Evolutionary conservation across 2,797 vertebrate species (phyloP), one percentile per base, ranked within the genome.

Genomic region (Mus spretus): DNA sequence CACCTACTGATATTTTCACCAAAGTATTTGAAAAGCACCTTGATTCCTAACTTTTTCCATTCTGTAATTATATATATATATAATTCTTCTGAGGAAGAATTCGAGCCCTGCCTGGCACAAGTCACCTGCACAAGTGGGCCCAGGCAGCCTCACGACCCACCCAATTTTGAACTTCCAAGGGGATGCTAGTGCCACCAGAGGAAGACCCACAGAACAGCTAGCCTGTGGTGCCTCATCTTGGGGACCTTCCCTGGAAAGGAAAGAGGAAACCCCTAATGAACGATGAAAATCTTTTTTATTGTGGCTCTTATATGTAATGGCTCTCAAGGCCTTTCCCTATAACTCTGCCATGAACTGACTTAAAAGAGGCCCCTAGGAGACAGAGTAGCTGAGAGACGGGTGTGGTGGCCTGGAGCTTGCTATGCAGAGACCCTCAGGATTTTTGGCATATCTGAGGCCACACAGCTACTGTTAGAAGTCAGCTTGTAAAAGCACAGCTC

Each of bases 401-500:
- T 4, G 63, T 34, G 26, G 15, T 44, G 15, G 28, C 22, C 34
- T 34, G 24, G 44, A 61, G n/a, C 20, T 83, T 26, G 4, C 50
- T 70, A 20, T n/a, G 26, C 31, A 63, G 6, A 55, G 90, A 91
- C 44, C 3, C 55, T 44, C 15, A 10, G 40, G 57, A 75, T 3
- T 19, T 37, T 0, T 72, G 31, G 13, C 37, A 3, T 3, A 7
- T 31, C 0, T 79, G 75, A 85, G 65, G 47, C 80, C 47, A 20
- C 53, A 53, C 12, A 82, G 44, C 28, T 44, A 31, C 53, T 19
- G 57, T 90, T 17, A 22, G 34, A 80, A 96, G 65, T 77, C 61
- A 83, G 65, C 91, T 80, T 57, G 24, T 78, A 37, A 93, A 94
- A 78, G 31, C 79, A 77, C 31, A 85, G 81, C 37, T 92, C 55